Conservation (phyloP, 1,140 invertebrate genomes). For the Notospermus geniculatus region DNA sequence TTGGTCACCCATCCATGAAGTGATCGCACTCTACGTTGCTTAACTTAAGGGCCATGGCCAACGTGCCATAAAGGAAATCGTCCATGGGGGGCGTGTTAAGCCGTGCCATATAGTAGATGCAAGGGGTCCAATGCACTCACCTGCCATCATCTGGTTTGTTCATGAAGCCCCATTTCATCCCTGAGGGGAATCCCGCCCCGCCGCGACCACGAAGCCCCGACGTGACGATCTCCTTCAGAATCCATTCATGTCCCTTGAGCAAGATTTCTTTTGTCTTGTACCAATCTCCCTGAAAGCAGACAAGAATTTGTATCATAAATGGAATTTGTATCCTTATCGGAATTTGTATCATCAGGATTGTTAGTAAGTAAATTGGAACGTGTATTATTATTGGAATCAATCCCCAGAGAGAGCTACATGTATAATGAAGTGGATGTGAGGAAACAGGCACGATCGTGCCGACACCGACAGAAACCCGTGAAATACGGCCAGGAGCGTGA, state of each 20-base stretch:
- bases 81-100: too few relatives aligned
- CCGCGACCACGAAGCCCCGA: conserved; percentile 94
- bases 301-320: neutral
- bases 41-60: too few relatives aligned
- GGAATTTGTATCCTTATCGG: too few relatives aligned
- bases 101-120: too few relatives aligned
- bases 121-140: too few relatives aligned
- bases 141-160: conserved; percentile 96
- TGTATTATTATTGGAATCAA: neutral
- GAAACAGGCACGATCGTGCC: too few relatives aligned
- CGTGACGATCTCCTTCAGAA: conserved; percentile 87
- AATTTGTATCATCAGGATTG: too few relatives aligned
- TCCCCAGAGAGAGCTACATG: neutral
- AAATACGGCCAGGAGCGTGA: neutral
- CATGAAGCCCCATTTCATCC: conserved; percentile 99
- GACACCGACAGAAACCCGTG: neutral
- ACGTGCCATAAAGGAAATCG: too few relatives aligned
- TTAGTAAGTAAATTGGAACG: neutral
- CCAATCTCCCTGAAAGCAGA: conserved; percentile 78
- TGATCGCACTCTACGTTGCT: too few relatives aligned
- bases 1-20: too few relatives aligned
- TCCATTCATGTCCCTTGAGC: conserved; percentile 93
- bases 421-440: too few relatives aligned
- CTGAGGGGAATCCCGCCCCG: conserved; percentile 97
- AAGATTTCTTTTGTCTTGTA: conserved; percentile 99